Evolutionary conservation across 2,797 vertebrate genomes (phyloP).

Genomic region (Rhinichthys osculus): DNA sequence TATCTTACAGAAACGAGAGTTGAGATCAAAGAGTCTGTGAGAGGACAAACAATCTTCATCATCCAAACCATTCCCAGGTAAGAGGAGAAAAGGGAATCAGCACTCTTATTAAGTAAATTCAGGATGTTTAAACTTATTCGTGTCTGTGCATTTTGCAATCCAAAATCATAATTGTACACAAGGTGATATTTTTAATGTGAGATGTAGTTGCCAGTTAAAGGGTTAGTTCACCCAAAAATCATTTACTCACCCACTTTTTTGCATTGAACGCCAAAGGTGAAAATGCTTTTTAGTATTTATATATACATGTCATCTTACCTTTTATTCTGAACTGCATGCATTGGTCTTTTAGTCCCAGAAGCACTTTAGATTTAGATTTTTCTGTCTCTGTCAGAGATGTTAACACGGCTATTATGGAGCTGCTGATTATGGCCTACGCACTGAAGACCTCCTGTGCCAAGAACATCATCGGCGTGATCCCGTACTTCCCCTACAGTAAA

Average conservation of each 20-base stretch:
- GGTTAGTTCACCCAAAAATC: neutral
- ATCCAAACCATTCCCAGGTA: conserved; percentile 98
- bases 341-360: neutral
- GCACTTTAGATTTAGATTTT: neutral
- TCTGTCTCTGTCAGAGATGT: conserved; percentile 84
- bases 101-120: neutral
- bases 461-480: conserved; percentile 98
- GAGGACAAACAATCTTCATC: conserved; percentile 97
- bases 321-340: neutral
- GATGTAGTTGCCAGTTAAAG: neutral
- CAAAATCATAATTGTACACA: neutral
- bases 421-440: conserved; percentile 96
- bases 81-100: conserved; percentile 40
- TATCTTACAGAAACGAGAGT: conserved; percentile 90
- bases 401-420: conserved; percentile 98
- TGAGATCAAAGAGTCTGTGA: conserved; percentile 97
- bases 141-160: neutral
- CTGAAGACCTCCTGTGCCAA: conserved; percentile 96
- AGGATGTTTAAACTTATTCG: neutral
- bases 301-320: neutral
- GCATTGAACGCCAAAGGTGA: neutral
- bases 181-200: neutral
- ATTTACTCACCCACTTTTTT: neutral
- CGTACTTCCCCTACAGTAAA: conserved; percentile 99
- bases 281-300: neutral